Conservation (phyloP, 2,113 vertebrate genomes). For the Aegithalos caudatus region DNA sequence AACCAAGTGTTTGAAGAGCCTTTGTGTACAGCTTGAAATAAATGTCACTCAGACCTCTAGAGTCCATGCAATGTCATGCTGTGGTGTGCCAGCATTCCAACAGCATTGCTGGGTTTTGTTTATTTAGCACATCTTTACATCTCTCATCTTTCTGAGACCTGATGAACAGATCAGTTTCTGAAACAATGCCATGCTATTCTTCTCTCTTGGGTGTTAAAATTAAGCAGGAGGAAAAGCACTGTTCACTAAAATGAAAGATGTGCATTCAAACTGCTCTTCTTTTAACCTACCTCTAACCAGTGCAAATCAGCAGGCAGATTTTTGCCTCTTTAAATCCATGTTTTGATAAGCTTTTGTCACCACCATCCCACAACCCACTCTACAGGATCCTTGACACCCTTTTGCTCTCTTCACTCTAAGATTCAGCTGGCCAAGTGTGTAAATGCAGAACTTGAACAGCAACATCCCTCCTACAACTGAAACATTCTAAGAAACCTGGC, state of each 20-base stretch:
- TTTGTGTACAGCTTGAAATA: background rate
- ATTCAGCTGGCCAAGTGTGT: background rate
- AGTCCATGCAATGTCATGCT: background rate
- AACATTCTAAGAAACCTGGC: background rate
- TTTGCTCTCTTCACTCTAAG: background rate
- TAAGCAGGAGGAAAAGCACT: background rate
- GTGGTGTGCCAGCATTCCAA: background rate
- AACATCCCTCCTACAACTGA: background rate
- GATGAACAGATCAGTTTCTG: background rate
- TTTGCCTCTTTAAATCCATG: background rate
- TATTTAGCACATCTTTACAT: background rate
- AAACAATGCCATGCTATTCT: background rate
- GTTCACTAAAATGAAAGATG: background rate
- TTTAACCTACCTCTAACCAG: background rate
- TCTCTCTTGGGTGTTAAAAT: background rate
- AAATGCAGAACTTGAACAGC: background rate
- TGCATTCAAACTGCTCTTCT: background rate
- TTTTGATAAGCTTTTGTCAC: background rate
- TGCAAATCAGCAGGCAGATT: background rate
- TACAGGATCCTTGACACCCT: background rate
- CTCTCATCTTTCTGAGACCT: background rate
- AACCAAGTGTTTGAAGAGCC: background rate
- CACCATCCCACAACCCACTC: background rate
- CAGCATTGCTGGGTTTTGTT: background rate
- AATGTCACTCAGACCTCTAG: background rate